Base-by-base conservation (phyloP, 2,113 vertebrate genomes). In the Oryzias curvinotus region DNA sequence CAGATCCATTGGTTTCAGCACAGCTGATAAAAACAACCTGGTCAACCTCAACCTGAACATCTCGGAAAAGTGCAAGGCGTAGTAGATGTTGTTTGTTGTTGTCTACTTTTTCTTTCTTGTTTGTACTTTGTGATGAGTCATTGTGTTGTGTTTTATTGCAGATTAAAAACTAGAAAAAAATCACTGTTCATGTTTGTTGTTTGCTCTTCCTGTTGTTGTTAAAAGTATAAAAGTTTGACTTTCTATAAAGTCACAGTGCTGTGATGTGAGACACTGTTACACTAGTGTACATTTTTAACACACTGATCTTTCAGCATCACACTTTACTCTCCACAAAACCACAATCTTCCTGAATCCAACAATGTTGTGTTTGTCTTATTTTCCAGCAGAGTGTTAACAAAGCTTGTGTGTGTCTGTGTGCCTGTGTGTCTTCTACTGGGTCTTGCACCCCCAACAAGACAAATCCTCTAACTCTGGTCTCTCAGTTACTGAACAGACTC, bases 101-200 rank as follows among this genome's bases (percentile, higher is more conserved):
- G n/a, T n/a, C n/a, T n/a, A n/a, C n/a, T n/a, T n/a, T n/a, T n/a
- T n/a, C n/a, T n/a, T n/a, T n/a, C n/a, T n/a, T n/a, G n/a, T n/a
- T n/a, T n/a, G n/a, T n/a, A n/a, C n/a, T n/a, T n/a, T n/a, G n/a
- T n/a, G n/a, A n/a, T n/a, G n/a, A n/a, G n/a, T n/a, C n/a, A n/a
- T n/a, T n/a, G n/a, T n/a, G n/a, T n/a, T n/a, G n/a, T n/a, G n/a
- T n/a, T n/a, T n/a, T n/a, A n/a, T n/a, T n/a, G n/a, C n/a, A n/a
- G n/a, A n/a, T n/a, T n/a, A n/a, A n/a, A n/a, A n/a, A n/a, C n/a
- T n/a, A n/a, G n/a, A 85, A 80, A 78, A 73, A 36, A 18, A 59
- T 87, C 23, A 81, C 26, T 67, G 72, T 75, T 79, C 61, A 60
- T 84, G 75, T 90, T 68, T 26, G 85, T 85, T 57, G 13, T 43